Evolutionary conservation across 2,888 invertebrate genomes (phyloP).

Genomic region (Drosophila niveifrons): DNA sequence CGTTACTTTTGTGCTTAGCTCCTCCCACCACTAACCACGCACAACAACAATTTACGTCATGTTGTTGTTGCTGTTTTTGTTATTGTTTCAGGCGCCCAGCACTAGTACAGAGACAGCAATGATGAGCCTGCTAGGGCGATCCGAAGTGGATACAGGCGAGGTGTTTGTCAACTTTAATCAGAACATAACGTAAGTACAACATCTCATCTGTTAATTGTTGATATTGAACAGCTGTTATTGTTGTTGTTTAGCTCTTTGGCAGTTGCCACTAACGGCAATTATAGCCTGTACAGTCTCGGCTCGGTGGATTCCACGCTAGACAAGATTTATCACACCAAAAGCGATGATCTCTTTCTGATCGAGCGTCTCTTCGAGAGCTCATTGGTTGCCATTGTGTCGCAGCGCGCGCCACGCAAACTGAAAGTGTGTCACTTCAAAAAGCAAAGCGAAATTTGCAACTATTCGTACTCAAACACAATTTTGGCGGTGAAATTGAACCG

Average conservation of each 20-base stretch:
- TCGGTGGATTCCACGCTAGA: constrained; percentile 93
- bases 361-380: constrained; percentile 99
- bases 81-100: constrained; percentile 2
- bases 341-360: constrained; percentile 95
- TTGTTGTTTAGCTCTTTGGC: constrained; percentile 90
- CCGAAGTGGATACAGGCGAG: constrained; percentile 89
- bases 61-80: neutral
- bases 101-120: constrained; percentile 43
- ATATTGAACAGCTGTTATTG: neutral
- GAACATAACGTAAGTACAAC: constrained; percentile 96
- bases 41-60: neutral
- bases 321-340: constrained; percentile 94
- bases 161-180: constrained; percentile 99
- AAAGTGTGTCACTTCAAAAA: constrained; percentile 97
- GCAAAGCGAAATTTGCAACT: constrained; percentile 99
- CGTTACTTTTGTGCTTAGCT: constrained; percentile 18
- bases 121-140: constrained; percentile 84
- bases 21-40: constrained; percentile 25
- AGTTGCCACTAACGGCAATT: constrained; percentile 96
- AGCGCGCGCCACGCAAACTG: constrained; percentile 93
- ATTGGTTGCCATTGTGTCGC: constrained; percentile 96
- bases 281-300: constrained; percentile 94
- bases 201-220: neutral
- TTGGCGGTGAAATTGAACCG: constrained; percentile 97
- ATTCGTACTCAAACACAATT: constrained; percentile 97